Conservation (phyloP, 2,888 invertebrate genomes). For the Lasius platythorax region DNA sequence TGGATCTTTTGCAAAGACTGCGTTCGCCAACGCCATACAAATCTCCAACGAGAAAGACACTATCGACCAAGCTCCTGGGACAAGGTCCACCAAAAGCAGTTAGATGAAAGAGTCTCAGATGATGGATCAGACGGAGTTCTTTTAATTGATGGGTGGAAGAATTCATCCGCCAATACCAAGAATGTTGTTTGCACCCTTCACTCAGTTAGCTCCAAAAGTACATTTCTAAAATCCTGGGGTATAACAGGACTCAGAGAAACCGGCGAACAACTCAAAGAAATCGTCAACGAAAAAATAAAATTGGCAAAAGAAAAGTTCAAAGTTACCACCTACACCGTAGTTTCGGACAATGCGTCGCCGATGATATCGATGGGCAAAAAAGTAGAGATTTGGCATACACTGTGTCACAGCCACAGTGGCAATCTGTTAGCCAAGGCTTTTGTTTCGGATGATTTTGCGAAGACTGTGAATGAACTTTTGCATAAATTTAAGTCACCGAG, state of each 20-base stretch:
- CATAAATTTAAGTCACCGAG: constrained; percentile 6
- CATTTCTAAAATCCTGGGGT: constrained; percentile 66
- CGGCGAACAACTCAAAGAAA: neutral
- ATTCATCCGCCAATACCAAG: constrained; percentile 35
- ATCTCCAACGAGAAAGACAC: no score
- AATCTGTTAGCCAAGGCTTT: constrained; percentile 6
- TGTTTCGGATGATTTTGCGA: neutral
- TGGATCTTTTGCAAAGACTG: no score
- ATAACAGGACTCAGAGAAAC: constrained; percentile 59
- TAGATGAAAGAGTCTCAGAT: neutral
- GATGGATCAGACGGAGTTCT: neutral
- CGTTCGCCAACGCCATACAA: no score
- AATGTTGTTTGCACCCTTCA: constrained; percentile 52
- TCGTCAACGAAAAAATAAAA: constrained; percentile 58
- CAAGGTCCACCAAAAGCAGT: neutral
- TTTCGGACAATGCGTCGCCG: constrained; percentile 2
- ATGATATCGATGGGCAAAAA: constrained; percentile 5
- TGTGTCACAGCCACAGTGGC: constrained; percentile 6
- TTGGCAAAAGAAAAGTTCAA: neutral
- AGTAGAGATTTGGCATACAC: constrained; percentile 12
- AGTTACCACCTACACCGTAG: neutral
- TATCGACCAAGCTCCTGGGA: neutral
- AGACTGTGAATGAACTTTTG: neutral
- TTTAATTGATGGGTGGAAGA: constrained; percentile 58
- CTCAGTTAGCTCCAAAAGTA: neutral